Base-by-base conservation (phyloP, 2,888 invertebrate species). In the Ephialtes manifestator region DNA sequence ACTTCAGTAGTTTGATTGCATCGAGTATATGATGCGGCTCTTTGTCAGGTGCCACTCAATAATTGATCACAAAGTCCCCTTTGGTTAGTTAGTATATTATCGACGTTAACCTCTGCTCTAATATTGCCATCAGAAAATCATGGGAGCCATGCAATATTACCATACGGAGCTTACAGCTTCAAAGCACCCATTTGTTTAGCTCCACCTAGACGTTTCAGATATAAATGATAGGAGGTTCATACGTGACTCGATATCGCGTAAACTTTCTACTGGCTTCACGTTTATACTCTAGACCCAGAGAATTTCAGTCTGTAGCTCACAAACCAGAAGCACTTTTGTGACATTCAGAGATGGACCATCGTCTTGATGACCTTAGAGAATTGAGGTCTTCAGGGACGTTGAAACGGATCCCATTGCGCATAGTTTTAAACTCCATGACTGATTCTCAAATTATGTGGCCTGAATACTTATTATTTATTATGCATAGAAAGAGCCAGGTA, bases 301-400 rank as follows among this genome's bases (percentile, higher is more conserved):
- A 71, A 71, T 51, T 78, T 48, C 18, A 4, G 28, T 20, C 15
- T 48, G 13, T 28, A 51, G n/a, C 13, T 20, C 18, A 11, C 31
- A 58, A 55, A 7, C 39, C 28, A 51, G 48, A 67, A 31, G 67
- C 24, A 43, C 67, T 68, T 77, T 11, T 13, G 20, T 11, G 11
- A n/a, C 20, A 18, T 55, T n/a, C 4, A 58, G 28, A 35, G 67
- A 28, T 39, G 31, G 13, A 20, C 15, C n/a, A 28, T 58, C 55
- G 58, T 55, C 20, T 20, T 35, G 58, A 78, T 48, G 58, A 78
- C 70, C 58, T 48, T 35, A 31, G 68, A 58, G 68, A 60, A 70
- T 60, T 60, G 67, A 5, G 39, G 58, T 70, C 46, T 20, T 28
- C 24, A 35, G 46, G 8, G 78, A 28, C 55, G 43, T n/a, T 20